Percentiles rank a stretch among this genome's conserved stretches.
phyloP scores from a whole-genome alignment of 2,888 invertebrate genomes.

The Xestia rhomboidea region DNA sequence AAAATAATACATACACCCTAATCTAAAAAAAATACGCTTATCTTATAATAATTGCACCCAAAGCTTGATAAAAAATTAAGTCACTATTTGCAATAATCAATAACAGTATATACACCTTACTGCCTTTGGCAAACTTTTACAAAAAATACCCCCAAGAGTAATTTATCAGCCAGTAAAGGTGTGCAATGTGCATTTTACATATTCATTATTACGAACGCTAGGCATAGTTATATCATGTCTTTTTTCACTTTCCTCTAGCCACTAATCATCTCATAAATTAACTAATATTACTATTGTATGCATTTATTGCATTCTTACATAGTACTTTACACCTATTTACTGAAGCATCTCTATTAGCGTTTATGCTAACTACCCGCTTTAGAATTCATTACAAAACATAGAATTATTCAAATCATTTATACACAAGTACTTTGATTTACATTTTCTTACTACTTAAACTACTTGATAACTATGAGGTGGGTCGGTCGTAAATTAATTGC shows the following conservation, averaged over 20 bases:
- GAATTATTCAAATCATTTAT: constrained; percentile 57
- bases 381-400: constrained; percentile 60
- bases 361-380: constrained; percentile 53
- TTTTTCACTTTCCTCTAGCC: constrained; percentile 3
- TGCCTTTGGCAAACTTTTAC: neutral
- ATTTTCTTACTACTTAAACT: constrained; percentile 44
- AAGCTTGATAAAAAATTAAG: no score
- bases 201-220: constrained; percentile 41
- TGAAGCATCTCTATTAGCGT: constrained; percentile 50
- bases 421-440: constrained; percentile 42
- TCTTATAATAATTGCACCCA: neutral
- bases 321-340: constrained; percentile 51
- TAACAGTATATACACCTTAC: constrained; percentile 12
- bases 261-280: constrained; percentile 46
- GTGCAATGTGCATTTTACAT: constrained; percentile 47
- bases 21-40: no score
- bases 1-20: neutral
- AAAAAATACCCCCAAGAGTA: constrained; percentile 23
- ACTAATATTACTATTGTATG: constrained; percentile 42
- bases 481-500: constrained; percentile 18
- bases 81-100: neutral
- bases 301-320: constrained; percentile 50
- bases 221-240: constrained; percentile 13
- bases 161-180: constrained; percentile 44
- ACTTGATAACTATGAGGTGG: neutral